Evolutionary conservation across 1,140 invertebrate species (phyloP).

Genomic region (Drosophila kepulauana): DNA sequence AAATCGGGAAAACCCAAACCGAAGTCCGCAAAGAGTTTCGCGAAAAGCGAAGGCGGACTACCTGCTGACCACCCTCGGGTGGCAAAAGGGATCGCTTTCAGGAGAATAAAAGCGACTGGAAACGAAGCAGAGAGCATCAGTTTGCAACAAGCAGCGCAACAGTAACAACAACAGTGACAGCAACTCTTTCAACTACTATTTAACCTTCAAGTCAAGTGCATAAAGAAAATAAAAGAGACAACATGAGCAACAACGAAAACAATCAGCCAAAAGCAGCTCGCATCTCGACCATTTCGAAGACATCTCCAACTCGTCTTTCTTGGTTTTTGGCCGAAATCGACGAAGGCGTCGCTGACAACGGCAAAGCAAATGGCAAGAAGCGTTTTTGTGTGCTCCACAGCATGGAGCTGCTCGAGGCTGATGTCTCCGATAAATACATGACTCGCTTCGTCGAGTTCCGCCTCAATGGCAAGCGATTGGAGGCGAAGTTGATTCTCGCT

Average conservation of each 20-base stretch:
- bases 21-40: too few species aligned
- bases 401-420: slow-evolving; percentile 68
- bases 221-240: neutral
- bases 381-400: slow-evolving; percentile 66
- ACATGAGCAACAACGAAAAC: slow-evolving; percentile 67
- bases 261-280: neutral
- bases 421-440: slow-evolving; percentile 72
- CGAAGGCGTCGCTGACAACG: slow-evolving; percentile 52
- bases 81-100: neutral
- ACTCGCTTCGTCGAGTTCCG: slow-evolving; percentile 68
- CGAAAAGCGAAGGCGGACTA: slow-evolving; percentile 5
- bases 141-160: slow-evolving; percentile 11
- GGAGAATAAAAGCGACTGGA: slow-evolving; percentile 44
- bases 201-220: too few species aligned
- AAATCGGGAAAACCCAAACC: slow-evolving; percentile 1
- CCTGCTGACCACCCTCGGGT: neutral
- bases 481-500: slow-evolving; percentile 72
- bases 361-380: slow-evolving; percentile 43
- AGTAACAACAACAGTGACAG: too few species aligned
- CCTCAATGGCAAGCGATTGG: slow-evolving; percentile 53
- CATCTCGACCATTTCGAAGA: too few species aligned
- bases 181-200: too few species aligned
- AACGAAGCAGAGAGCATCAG: slow-evolving; percentile 30
- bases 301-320: slow-evolving; percentile 61
- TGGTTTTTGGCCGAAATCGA: slow-evolving; percentile 80